Evolutionary conservation across 2,888 invertebrate species (phyloP), one percentile per base, ranked within the genome.

Genomic region (Baronia brevicornis): DNA sequence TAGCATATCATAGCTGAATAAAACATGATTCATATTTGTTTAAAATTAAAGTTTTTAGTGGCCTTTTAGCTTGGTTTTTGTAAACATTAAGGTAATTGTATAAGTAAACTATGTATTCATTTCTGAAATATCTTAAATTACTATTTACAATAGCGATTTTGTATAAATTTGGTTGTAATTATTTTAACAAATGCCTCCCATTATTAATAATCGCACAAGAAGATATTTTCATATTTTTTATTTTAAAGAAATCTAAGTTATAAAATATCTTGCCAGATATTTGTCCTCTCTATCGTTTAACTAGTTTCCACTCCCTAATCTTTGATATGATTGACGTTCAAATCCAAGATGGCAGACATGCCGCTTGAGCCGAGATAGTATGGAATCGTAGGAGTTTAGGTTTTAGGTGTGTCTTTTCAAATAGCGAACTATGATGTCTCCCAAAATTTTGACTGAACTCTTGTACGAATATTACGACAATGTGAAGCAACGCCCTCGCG

Each of bases 301-400:
- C 39, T 41, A 29, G 28, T 31, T 24, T 18, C 13, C 8, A 6
- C 9, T 25, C 24, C 20, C 36, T 20, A 44, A 48, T 74, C 74
- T 77, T 54, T 77, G 72, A 49, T 52, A 56, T 65, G 70, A 75
- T 71, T 90, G 89, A 90, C 89, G 89, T 89, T 87, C 85, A 78
- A 72, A 82, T 86, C 84, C 89, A 91, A 91, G 89, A 91, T 91
- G 91, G 91, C 90, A 88, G 90, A 86, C 87, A 86, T 87, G 87
- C 86, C 87, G 85, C 86, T 86, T 82, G 84, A 84, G 78, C 85
- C 86, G 85, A 88, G 88, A 87, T 89, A 88, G 87, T 86, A 86
- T 79, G 85, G 87, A 85, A 86, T 86, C 86, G 87, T 87, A 86
- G 86, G 86, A 87, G 87, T 87, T 84, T 77, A 86, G 86, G 86